Percentiles rank a stretch among this genome's conserved stretches.
Evolutionary conservation across 2,888 invertebrate species (phyloP).

Genomic region (Ophraella communa): DNA sequence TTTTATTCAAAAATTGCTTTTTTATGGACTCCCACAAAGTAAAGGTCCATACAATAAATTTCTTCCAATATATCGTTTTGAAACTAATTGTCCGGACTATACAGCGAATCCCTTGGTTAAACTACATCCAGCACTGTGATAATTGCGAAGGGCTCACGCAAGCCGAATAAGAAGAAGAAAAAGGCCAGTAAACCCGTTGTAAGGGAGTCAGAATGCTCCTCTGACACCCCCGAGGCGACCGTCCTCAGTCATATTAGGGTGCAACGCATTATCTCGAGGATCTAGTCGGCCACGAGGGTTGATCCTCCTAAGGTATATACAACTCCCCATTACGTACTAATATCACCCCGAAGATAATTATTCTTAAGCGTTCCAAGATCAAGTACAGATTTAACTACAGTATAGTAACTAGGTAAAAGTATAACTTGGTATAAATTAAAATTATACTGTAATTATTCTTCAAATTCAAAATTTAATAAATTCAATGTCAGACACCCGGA

Average conservation of each 20-base stretch:
- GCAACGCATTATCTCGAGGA: constrained; percentile 58
- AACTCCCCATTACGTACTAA: constrained; percentile 59
- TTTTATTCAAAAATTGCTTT: too few species aligned
- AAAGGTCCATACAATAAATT: too few species aligned
- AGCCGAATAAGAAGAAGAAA: constrained; percentile 23
- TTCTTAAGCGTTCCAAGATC: constrained; percentile 24
- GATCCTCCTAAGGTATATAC: constrained; percentile 54
- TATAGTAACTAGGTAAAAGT: too few species aligned
- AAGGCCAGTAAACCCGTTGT: constrained; percentile 25
- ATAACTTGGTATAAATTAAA: too few species aligned
- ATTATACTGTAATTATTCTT: too few species aligned
- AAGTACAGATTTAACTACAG: background rate
- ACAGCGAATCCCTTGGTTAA: constrained; percentile 10
- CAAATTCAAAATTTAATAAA: too few species aligned
- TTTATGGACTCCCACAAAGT: too few species aligned
- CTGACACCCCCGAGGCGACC: constrained; percentile 36
- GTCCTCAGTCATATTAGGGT: constrained; percentile 57
- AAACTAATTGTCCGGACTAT: constrained; percentile 8
- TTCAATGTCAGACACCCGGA: too few species aligned
- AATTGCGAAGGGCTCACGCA: constrained; percentile 27
- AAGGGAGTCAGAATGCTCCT: constrained; percentile 23
- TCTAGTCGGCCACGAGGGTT: constrained; percentile 52
- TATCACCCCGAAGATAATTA: constrained; percentile 40
- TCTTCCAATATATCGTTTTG: too few species aligned
- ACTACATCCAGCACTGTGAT: constrained; percentile 27